These are phyloP conservation scores for Beroe forskalii DNA, from an alignment of 37 sponge, comb jelly and placozoan genomes.

Conservation along the genomic window DNA sequence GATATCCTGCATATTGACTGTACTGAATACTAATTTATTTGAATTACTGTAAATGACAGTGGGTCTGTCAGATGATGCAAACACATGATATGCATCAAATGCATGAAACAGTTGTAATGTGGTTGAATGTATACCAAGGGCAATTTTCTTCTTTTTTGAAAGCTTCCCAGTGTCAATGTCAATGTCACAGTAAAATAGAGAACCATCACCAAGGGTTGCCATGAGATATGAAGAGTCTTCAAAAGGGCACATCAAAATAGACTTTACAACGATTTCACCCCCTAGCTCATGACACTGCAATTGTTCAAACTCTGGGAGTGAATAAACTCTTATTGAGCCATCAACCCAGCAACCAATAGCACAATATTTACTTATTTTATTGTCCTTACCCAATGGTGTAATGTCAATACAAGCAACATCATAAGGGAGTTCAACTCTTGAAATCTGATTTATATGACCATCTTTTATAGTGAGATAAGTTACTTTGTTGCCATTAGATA, in stretches of 20 bases:
- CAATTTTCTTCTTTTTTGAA: constrained; percentile 59
- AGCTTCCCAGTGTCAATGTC: constrained; percentile 70
- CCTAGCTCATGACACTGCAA: constrained; percentile 73
- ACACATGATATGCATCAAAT: constrained; percentile 73
- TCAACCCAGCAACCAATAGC: constrained; percentile 92
- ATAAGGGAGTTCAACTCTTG: constrained; percentile 69
- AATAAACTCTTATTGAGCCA: constrained; percentile 75
- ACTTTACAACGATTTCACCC: constrained; percentile 89
- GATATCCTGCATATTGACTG: constrained; percentile 91
- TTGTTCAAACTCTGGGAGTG: constrained; percentile 74
- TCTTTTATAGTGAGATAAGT: constrained; percentile 69
- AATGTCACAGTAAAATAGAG: constrained; percentile 78
- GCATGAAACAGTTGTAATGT: constrained; percentile 74
- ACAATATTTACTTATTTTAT: constrained; percentile 67
- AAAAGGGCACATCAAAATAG: constrained; percentile 76
- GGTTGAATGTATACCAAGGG: constrained; percentile 83
- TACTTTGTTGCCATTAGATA: constrained; percentile 75
- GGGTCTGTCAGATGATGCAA: constrained; percentile 93
- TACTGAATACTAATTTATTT: constrained; percentile 88
- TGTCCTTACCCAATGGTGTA: constrained; percentile 67
- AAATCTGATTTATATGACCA: constrained; percentile 4
- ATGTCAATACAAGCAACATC: constrained; percentile 94
- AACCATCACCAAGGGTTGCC: constrained; percentile 90
- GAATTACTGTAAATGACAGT: constrained; percentile 89
- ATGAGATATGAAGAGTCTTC: constrained; percentile 75